Conservation (phyloP, 2,888 invertebrate species). For the Drosophila meridionalis region DNA sequence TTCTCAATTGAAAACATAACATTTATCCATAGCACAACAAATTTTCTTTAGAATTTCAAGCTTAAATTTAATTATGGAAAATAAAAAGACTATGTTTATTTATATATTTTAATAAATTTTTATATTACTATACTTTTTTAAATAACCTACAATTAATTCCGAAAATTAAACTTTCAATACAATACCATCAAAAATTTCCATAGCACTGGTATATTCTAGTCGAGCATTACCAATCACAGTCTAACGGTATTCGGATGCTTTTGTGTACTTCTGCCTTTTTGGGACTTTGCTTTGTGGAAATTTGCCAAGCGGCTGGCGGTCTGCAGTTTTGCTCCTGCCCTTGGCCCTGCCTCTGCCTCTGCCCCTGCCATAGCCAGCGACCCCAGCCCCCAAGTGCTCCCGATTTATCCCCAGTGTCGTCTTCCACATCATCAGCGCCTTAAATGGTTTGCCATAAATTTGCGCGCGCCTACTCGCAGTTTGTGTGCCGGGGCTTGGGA, state of each 20-base stretch:
- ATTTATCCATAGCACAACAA: no score
- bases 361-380: neutral
- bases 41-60: no score
- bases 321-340: conserved; percentile 2
- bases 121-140: neutral
- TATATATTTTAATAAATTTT: neutral
- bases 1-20: neutral
- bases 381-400: conserved; percentile 29
- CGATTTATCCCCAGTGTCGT: conserved; percentile 66
- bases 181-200: no score
- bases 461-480: conserved; percentile 56
- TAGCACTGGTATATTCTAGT: conserved; percentile 33
- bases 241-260: conserved; percentile 13
- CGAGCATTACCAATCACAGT: neutral
- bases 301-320: conserved; percentile 37
- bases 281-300: conserved; percentile 50
- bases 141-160: no score
- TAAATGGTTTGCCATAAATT: conserved; percentile 80
- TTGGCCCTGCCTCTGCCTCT: neutral
- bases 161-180: neutral
- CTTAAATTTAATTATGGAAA: neutral
- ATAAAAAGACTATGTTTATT: neutral
- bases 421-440: conserved; percentile 78
- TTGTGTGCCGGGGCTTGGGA: neutral
- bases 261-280: conserved; percentile 24